Conservation (phyloP, 2,113 vertebrate species). For the Chelonoidis abingdonii region DNA sequence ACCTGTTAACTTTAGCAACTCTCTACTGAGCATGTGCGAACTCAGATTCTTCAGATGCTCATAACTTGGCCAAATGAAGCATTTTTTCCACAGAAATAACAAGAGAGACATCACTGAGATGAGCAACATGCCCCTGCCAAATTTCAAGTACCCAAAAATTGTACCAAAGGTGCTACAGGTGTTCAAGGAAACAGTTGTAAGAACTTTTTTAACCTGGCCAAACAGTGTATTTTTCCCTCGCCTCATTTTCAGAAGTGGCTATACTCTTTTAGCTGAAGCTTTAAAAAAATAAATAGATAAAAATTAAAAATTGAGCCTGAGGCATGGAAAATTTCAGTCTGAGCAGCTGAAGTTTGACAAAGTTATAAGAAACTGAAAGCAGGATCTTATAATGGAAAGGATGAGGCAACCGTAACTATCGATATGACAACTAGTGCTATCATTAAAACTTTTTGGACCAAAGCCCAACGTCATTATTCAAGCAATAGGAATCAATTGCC, state of each 20-base stretch:
- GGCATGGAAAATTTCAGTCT: neutral
- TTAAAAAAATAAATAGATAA: neutral
- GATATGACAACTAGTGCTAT: neutral
- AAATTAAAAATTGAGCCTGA: neutral
- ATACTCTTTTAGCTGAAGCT: neutral
- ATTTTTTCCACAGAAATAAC: neutral
- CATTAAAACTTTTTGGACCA: neutral
- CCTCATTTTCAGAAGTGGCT: neutral
- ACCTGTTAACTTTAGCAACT: neutral
- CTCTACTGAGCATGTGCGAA: neutral
- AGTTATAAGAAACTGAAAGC: accelerated
- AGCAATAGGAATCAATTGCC: neutral
- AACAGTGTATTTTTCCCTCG: neutral
- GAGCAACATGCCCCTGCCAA: neutral
- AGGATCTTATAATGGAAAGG: neutral
- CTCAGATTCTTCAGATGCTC: neutral
- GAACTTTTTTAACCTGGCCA: neutral
- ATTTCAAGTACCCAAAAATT: neutral
- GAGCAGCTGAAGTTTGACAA: accelerated
- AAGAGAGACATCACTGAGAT: neutral
- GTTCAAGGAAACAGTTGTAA: neutral
- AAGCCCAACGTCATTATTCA: neutral
- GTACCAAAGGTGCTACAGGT: neutral
- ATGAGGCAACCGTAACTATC: neutral
- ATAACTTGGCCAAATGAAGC: neutral